Conservation (phyloP, 2,113 vertebrate genomes). For the Hemibates koningsi region DNA sequence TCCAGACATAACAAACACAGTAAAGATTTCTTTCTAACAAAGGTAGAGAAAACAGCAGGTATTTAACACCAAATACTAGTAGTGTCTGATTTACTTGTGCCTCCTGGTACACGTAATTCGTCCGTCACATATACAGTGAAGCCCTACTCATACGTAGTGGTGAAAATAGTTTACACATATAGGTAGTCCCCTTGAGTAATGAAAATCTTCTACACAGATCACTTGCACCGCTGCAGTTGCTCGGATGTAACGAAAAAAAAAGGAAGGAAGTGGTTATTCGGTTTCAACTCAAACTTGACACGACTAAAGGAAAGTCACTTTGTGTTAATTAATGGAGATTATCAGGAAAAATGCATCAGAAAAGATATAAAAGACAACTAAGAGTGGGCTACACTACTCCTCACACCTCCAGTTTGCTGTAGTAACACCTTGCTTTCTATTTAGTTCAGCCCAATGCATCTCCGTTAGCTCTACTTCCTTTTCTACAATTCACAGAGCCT, state of each 20-base stretch:
- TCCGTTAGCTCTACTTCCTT: not conserved
- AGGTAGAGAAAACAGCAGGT: not conserved
- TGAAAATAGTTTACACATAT: not conserved
- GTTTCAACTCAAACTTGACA: not conserved
- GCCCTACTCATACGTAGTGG: not conserved
- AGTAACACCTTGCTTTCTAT: not conserved
- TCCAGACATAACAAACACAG: not conserved
- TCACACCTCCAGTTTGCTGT: not conserved
- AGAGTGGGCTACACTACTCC: not conserved
- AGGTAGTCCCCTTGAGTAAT: not conserved
- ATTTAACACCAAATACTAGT: slow-evolving; percentile 23
- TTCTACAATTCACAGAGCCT: not conserved
- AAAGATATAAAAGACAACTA: not conserved
- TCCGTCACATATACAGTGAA: not conserved
- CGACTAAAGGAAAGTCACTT: not conserved
- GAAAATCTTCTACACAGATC: not conserved
- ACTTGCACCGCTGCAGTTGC: slow-evolving; percentile 22
- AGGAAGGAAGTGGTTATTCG: slow-evolving; percentile 68
- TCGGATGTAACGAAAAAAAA: not conserved
- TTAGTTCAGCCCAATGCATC: not conserved
- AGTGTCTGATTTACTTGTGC: slow-evolving; percentile 42
- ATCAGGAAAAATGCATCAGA: not conserved
- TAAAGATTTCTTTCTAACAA: not conserved
- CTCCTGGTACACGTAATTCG: not conserved
- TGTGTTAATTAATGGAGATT: not conserved